phyloP scores from a whole-genome alignment of 2,113 vertebrate genomes.

The Manacus vitellinus region DNA sequence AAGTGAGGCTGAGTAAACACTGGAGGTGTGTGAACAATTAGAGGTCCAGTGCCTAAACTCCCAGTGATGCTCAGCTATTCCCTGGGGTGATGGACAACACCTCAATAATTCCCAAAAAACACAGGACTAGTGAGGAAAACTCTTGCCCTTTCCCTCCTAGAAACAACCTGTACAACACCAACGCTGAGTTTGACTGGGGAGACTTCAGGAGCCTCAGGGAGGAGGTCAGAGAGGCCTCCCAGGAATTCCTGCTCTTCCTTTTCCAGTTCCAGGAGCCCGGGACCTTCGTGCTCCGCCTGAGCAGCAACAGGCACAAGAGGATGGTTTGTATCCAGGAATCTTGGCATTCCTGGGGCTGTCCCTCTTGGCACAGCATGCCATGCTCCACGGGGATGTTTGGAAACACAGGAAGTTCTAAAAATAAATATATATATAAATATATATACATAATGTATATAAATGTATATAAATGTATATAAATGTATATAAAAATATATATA shows the following conservation, averaged over 20 bases:
- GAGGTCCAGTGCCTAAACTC: neutral
- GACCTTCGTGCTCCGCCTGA: slow-evolving; percentile 84
- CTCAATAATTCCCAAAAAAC: neutral
- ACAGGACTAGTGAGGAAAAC: rapidly evolving
- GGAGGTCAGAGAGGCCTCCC: slow-evolving; percentile 61
- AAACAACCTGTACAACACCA: slow-evolving; percentile 87
- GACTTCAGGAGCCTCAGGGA: slow-evolving; percentile 79
- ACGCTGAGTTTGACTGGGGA: slow-evolving; percentile 87
- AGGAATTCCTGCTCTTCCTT: slow-evolving; percentile 73
- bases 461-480: too few relatives aligned
- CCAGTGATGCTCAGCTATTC: neutral
- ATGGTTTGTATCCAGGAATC: slow-evolving; percentile 74
- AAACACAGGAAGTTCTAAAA: neutral
- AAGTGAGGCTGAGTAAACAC: neutral
- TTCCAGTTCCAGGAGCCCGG: slow-evolving; percentile 81
- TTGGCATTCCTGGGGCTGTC: neutral
- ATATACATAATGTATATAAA: too few relatives aligned
- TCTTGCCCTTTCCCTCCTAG: slow-evolving; percentile 49
- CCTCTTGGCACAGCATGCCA: neutral
- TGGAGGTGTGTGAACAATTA: neutral
- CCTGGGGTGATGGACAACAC: neutral
- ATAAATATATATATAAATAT: too few relatives aligned
- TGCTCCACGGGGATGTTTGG: neutral
- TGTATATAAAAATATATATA: too few relatives aligned
- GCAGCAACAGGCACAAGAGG: slow-evolving; percentile 80